phyloP scores from a whole-genome alignment of 2,888 invertebrate genomes.

The Apamea sordens region DNA sequence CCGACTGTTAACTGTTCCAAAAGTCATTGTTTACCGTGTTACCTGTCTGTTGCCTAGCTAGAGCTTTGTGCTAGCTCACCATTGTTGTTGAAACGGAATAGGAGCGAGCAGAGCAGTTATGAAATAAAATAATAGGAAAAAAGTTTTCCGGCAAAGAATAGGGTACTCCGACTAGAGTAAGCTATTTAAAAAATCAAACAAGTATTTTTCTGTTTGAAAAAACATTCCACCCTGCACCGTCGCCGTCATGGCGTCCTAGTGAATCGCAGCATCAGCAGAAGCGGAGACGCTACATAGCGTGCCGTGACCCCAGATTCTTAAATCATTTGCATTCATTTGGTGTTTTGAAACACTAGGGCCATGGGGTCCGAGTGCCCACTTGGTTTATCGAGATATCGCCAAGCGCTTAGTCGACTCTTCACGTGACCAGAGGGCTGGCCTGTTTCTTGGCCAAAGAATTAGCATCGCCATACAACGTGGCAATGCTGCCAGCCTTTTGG shows the following conservation, averaged over 20 bases:
- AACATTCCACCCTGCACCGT: not conserved
- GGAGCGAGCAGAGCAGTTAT: slow-evolving; percentile 12
- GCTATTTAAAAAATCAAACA: slow-evolving; percentile 11
- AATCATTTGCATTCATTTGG: not conserved
- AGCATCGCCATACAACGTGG: too few species aligned
- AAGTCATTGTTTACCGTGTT: slow-evolving; percentile 71
- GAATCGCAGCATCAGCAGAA: not conserved
- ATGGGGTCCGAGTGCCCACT: too few species aligned
- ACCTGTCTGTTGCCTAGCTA: slow-evolving; percentile 47
- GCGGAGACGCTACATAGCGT: not conserved
- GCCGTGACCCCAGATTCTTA: not conserved
- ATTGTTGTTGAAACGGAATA: slow-evolving; percentile 28
- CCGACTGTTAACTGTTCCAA: slow-evolving; percentile 67
- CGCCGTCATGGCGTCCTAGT: not conserved
- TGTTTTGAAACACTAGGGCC: too few species aligned
- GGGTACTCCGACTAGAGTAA: not conserved
- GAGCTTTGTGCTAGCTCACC: slow-evolving; percentile 42
- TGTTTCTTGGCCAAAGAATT: too few species aligned
- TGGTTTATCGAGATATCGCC: too few species aligned
- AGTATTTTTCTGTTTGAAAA: slow-evolving; percentile 5
- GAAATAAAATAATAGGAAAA: slow-evolving; percentile 22
- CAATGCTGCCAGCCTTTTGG: too few species aligned
- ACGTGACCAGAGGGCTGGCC: too few species aligned
- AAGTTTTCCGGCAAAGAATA: not conserved
- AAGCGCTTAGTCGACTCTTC: too few species aligned